A percentile compares a stretch with the other conserved stretches of the same genome.
phyloP scores from a whole-genome alignment of 2,113 vertebrate genomes.

The Poeciliopsis occidentalis region DNA sequence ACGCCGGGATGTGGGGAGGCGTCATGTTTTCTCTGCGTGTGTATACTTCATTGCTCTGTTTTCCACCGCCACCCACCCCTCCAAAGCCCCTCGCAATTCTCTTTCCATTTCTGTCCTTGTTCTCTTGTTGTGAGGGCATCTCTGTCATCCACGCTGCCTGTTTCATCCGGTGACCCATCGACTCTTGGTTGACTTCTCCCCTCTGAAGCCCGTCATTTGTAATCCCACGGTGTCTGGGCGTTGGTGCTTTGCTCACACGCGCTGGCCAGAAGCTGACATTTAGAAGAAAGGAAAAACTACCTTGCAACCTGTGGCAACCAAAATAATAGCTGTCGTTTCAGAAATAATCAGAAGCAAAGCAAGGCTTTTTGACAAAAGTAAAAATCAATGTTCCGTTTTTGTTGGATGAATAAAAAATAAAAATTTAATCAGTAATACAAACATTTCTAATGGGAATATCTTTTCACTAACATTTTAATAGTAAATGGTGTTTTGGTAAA shows the following conservation, averaged over 20 bases:
- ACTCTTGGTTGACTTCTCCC: slow-evolving; percentile 40
- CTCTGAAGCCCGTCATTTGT: slow-evolving; percentile 49
- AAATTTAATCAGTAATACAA: too few species aligned
- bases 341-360: neutral
- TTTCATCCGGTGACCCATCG: slow-evolving; percentile 39
- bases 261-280: slow-evolving; percentile 46
- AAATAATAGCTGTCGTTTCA: slow-evolving; percentile 1
- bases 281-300: slow-evolving; percentile 23
- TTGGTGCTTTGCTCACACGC: slow-evolving; percentile 41
- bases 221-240: slow-evolving; percentile 26
- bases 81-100: neutral
- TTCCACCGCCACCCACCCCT: neutral
- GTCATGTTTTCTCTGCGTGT: slow-evolving; percentile 58
- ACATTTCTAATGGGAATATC: too few species aligned
- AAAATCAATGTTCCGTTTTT: neutral
- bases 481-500: too few species aligned
- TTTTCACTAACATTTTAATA: too few species aligned
- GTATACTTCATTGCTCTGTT: slow-evolving; percentile 16
- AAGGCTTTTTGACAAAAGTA: neutral
- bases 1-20: slow-evolving; percentile 53
- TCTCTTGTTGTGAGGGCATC: slow-evolving; percentile 44
- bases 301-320: slow-evolving; percentile 21
- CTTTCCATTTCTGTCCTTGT: slow-evolving; percentile 11
- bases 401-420: too few species aligned
- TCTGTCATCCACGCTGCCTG: slow-evolving; percentile 55